These are phyloP conservation scores for Ichneumon xanthorius DNA, from an alignment of 2,888 invertebrate species.

Conservation along the genomic window DNA sequence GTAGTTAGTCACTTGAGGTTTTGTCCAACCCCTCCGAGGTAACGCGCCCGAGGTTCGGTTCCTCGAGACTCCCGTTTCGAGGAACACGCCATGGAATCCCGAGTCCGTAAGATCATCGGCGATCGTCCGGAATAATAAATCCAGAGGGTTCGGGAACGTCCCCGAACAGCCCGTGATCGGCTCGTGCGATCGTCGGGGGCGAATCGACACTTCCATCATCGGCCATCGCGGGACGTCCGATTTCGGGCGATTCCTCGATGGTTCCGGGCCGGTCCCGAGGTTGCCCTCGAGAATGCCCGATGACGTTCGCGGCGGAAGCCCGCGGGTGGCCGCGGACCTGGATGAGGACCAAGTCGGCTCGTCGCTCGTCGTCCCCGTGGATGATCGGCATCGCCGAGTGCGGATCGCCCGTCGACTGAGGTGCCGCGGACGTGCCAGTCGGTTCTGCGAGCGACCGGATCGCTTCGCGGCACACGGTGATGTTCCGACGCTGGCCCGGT, in stretches of 20 bases:
- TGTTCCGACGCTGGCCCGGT: constrained; percentile 73
- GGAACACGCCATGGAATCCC: not conserved
- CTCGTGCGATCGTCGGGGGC: not conserved
- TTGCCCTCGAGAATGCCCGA: not conserved
- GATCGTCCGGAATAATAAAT: not conserved
- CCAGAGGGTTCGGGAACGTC: not conserved
- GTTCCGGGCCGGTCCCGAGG: not conserved
- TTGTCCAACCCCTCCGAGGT: constrained; percentile 12
- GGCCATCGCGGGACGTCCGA: not conserved
- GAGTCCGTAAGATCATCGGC: not conserved
- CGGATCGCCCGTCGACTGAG: constrained; percentile 64
- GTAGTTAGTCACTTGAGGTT: constrained; percentile 43
- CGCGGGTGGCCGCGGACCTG: too few relatives aligned
- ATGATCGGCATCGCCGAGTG: not conserved
- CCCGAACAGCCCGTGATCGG: not conserved
- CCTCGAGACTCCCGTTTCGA: not conserved
- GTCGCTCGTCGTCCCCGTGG: too few relatives aligned
- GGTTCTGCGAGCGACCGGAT: constrained; percentile 69
- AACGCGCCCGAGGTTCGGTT: constrained; percentile 23
- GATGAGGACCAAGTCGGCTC: too few relatives aligned
- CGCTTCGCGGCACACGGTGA: constrained; percentile 70
- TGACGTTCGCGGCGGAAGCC: too few relatives aligned
- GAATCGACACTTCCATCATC: not conserved
- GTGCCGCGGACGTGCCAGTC: constrained; percentile 43
- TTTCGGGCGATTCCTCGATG: constrained; percentile 1